Evolutionary conservation across 2,888 invertebrate species (phyloP).

Genomic region (Patella caerulea): DNA sequence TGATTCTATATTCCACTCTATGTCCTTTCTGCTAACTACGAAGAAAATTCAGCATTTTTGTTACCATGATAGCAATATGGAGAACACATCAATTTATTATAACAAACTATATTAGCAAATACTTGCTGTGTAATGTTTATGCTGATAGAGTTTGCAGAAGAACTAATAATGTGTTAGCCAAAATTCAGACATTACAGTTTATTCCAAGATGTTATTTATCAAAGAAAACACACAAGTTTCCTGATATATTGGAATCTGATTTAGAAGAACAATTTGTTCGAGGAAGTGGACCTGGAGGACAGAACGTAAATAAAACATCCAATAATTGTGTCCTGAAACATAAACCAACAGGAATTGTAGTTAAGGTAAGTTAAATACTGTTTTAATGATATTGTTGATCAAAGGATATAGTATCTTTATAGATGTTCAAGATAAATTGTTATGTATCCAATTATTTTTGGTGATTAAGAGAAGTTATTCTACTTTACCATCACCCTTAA

Average conservation of each 20-base stretch:
- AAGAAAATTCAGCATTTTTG: too few relatives aligned
- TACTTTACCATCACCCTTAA: too few relatives aligned
- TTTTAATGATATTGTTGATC: background rate
- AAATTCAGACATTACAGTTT: background rate
- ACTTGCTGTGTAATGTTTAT: background rate
- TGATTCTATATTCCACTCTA: too few relatives aligned
- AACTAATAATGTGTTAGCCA: background rate
- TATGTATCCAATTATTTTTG: too few relatives aligned
- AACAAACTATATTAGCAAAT: background rate
- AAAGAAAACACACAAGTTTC: slow-evolving; percentile 71
- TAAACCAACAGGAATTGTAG: slow-evolving; percentile 81
- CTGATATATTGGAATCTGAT: slow-evolving; percentile 83
- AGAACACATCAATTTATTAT: too few relatives aligned
- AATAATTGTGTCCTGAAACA: slow-evolving; percentile 92
- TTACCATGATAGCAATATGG: too few relatives aligned
- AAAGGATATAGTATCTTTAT: too few relatives aligned
- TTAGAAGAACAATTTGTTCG: slow-evolving; percentile 87
- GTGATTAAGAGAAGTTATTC: too few relatives aligned
- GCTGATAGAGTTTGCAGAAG: background rate
- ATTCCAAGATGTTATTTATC: slow-evolving; percentile 37
- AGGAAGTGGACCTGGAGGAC: slow-evolving; percentile 96
- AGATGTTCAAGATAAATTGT: too few relatives aligned
- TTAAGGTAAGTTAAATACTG: slow-evolving; percentile 59
- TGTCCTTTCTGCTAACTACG: too few relatives aligned
- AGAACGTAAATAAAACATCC: slow-evolving; percentile 88